Base-by-base conservation (phyloP, 2,888 invertebrate species). In the Clivina fossor region DNA sequence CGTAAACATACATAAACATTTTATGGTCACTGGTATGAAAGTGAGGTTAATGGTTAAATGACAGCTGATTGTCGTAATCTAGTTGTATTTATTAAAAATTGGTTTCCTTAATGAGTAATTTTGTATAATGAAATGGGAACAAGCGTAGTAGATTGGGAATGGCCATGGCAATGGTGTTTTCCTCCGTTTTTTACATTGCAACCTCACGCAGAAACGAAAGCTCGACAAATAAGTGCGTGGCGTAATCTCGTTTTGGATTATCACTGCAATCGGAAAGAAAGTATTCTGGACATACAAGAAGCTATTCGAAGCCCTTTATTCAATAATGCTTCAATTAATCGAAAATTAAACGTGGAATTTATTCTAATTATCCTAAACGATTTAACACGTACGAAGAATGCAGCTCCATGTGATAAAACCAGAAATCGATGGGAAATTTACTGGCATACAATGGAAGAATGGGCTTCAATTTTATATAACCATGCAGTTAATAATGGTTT, bases 381-480 rank as follows among this genome's bases (percentile, higher is more conserved):
- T 66, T 79, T 98, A 71, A 80, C 83, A 11, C 83, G 81, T 64
- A 82, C 82, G 41, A 90, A 90, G 1, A 85, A 90, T 72, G 87
- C 96, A 0, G 85, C 86, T 59, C 88, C 96, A 50, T 69, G 88
- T 40, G 95, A 97, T 74, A 94, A 93, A 70, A 77, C 82, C 61
- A 86, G 85, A 72, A 83, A 81, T 63, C 81, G 90, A 47, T 97
- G 96, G 88, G 84, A 90, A 65, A 81, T 99, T 26, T 93, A 93
- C 71, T 98, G 96, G 97, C 85, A 93, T 65, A 91, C 94, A 0
- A 75, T 94, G 22, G 91, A 93, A 50, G 97, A 98, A 75, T 98
- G 96, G 90, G 94, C 88, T 2, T 87, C 89, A 60, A 82, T 94
- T 68, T 82, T 99, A 15, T 93, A 96, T 68, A 83, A 80, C 59